Evolutionary conservation across 2,797 vertebrate genomes (phyloP).

Genomic region (Sitta carolinensis): DNA sequence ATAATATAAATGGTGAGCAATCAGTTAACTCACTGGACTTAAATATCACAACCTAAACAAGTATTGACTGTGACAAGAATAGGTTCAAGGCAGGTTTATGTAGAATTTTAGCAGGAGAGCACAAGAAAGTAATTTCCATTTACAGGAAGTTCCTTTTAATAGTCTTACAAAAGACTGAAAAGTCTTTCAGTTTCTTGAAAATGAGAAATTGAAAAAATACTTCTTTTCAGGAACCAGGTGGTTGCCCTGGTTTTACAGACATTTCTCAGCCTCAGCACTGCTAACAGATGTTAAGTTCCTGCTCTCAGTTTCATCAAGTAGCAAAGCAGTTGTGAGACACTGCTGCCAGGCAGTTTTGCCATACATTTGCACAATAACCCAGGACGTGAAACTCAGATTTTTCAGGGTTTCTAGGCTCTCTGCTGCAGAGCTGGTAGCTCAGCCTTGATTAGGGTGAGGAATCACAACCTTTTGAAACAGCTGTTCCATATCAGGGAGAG

Average conservation of each 20-base stretch:
- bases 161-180: not conserved
- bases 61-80: not conserved
- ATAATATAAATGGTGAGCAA: slow-evolving; percentile 87
- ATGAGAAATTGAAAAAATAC: not conserved
- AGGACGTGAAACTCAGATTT: not conserved
- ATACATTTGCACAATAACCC: not conserved
- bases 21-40: not conserved
- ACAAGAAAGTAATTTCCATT: not conserved
- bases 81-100: not conserved
- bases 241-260: not conserved
- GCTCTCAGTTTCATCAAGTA: not conserved
- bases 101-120: not conserved
- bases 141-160: not conserved
- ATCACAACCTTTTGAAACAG: not conserved
- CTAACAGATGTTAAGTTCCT: not conserved
- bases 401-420: not conserved
- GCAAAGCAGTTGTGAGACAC: not conserved
- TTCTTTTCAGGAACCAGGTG: not conserved
- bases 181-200: not conserved
- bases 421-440: not conserved
- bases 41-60: not conserved
- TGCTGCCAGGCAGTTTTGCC: not conserved
- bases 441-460: not conserved
- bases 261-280: not conserved
- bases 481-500: accelerated